Evolutionary conservation across 2,888 invertebrate genomes (phyloP).

Genomic region (Drosophila fungiperda): DNA sequence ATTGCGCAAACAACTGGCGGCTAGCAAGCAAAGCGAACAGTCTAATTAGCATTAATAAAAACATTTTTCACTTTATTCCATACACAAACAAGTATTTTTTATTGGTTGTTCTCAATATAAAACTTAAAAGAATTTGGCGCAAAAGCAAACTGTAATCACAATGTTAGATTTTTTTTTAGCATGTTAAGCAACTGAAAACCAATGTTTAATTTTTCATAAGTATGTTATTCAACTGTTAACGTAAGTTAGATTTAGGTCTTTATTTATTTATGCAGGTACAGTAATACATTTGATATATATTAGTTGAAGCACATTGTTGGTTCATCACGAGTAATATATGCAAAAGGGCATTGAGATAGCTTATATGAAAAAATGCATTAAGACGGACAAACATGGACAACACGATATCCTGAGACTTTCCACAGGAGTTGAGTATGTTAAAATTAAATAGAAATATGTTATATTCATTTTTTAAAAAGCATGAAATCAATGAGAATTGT

Average conservation of each 20-base stretch:
- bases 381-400: not conserved
- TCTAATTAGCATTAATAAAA: not conserved
- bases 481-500: not conserved
- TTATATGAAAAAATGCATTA: not conserved
- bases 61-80: not conserved
- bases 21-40: constrained; percentile 11
- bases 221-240: not conserved
- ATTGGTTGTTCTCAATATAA: not conserved
- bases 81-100: not conserved
- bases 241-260: not conserved
- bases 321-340: not conserved
- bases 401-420: not conserved
- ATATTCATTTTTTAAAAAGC: not conserved
- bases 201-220: not conserved
- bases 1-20: constrained; percentile 85
- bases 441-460: not conserved
- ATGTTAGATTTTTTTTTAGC: not conserved
- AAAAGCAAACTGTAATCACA: not conserved
- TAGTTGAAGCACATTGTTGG: not conserved
- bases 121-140: not conserved
- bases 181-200: not conserved
- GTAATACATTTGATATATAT: not conserved
- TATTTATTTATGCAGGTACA: not conserved
- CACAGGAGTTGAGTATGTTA: not conserved
- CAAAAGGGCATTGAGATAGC: not conserved